Evolutionary conservation across 2,888 invertebrate genomes (phyloP).

Genomic region (Eupithecia pulchellata): DNA sequence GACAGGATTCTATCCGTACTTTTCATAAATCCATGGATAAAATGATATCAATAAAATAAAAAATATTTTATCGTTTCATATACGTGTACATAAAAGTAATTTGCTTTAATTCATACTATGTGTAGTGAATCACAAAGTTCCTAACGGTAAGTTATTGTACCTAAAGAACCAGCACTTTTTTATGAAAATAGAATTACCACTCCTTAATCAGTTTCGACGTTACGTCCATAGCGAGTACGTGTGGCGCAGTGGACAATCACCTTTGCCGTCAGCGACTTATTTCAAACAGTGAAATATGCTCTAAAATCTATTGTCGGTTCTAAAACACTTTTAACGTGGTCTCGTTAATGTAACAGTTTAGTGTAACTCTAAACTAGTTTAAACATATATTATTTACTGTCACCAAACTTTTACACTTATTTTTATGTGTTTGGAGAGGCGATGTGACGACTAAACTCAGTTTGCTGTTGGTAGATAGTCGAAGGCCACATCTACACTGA

Average conservation of each 20-base stretch:
- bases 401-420: neutral
- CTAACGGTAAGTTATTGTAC: too few species aligned
- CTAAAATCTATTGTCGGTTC: conserved; percentile 8
- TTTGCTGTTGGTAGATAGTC: neutral
- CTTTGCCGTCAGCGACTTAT: neutral
- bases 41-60: too few species aligned
- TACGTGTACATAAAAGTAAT: too few species aligned
- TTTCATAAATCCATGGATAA: too few species aligned
- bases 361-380: conserved; percentile 12
- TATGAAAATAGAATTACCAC: too few species aligned
- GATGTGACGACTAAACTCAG: neutral
- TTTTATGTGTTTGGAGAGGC: neutral
- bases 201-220: neutral
- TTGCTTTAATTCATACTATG: too few species aligned
- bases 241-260: neutral
- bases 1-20: too few species aligned
- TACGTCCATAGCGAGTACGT: neutral
- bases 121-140: too few species aligned
- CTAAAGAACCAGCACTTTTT: too few species aligned
- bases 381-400: conserved; percentile 17
- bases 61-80: too few species aligned
- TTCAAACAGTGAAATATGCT: neutral
- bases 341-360: conserved; percentile 29
- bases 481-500: too few species aligned
- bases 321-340: conserved; percentile 25